Conservation (phyloP, 2,797 vertebrate species). For the Pithecia hirsuta region DNA sequence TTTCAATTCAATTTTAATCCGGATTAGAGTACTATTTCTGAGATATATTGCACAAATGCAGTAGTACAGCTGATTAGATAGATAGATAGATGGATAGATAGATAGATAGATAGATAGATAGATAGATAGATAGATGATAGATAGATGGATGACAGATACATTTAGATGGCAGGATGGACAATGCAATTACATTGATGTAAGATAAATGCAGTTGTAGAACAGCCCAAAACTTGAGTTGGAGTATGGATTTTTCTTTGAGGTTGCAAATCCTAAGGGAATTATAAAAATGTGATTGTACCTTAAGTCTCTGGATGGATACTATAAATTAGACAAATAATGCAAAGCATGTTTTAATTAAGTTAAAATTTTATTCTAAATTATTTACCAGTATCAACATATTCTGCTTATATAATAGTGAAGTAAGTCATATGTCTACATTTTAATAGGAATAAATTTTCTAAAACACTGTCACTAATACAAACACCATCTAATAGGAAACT, state of each 20-base stretch:
- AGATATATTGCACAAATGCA: not conserved
- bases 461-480: not conserved
- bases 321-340: not conserved
- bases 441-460: not conserved
- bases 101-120: not conserved
- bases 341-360: not conserved
- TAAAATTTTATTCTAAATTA: not conserved
- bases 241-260: not conserved
- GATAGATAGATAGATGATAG: no score
- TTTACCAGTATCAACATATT: not conserved
- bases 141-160: not conserved
- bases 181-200: not conserved
- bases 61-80: not conserved
- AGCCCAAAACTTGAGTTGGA: not conserved
- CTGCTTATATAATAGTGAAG: not conserved
- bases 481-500: not conserved
- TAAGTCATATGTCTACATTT: not conserved
- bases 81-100: no score
- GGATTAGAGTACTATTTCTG: not conserved
- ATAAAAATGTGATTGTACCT: not conserved
- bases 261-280: not conserved
- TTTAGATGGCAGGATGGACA: not conserved
- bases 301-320: not conserved
- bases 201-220: not conserved
- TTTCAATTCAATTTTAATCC: not conserved